Evolutionary conservation across 2,888 invertebrate species (phyloP).

Genomic region (Drosophila mayaguana): DNA sequence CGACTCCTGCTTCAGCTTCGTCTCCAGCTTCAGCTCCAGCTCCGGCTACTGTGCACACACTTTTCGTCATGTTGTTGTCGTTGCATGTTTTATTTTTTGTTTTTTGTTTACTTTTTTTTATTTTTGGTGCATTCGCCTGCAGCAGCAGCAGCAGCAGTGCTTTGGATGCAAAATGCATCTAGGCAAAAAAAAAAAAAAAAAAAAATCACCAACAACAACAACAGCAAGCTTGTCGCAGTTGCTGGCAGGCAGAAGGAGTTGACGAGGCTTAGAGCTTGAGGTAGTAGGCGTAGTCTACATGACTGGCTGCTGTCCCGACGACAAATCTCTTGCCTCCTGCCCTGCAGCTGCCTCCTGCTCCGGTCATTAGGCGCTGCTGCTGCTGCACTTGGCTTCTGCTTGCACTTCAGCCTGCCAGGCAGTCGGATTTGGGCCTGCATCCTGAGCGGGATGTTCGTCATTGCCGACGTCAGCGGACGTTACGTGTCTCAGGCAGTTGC

Average conservation of each 20-base stretch:
- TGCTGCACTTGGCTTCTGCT: slow-evolving; percentile 64
- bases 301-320: slow-evolving; percentile 42
- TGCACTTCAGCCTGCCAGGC: slow-evolving; percentile 50
- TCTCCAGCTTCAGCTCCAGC: slow-evolving; percentile 24
- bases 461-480: slow-evolving; percentile 46
- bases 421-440: slow-evolving; percentile 65
- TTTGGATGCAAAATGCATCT: slow-evolving; percentile 72
- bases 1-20: slow-evolving; percentile 23
- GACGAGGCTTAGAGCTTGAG: slow-evolving; percentile 25
- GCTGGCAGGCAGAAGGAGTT: slow-evolving; percentile 23
- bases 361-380: slow-evolving; percentile 73
- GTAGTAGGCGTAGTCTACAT: slow-evolving; percentile 55
- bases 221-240: slow-evolving; percentile 70
- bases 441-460: slow-evolving; percentile 63
- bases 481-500: slow-evolving; percentile 81
- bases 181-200: slow-evolving; percentile 56
- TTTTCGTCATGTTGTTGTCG: slow-evolving; percentile 65
- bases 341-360: slow-evolving; percentile 5
- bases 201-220: slow-evolving; percentile 25
- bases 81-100: slow-evolving; percentile 53
- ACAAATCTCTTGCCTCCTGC: slow-evolving; percentile 10
- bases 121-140: slow-evolving; percentile 77
- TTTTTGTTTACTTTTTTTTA: slow-evolving; percentile 42
- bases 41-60: slow-evolving; percentile 60
- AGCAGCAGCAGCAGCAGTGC: slow-evolving; percentile 67